These are phyloP conservation scores for Dryobates pubescens DNA, from an alignment of 2,797 vertebrate genomes.

Conservation along the genomic window DNA sequence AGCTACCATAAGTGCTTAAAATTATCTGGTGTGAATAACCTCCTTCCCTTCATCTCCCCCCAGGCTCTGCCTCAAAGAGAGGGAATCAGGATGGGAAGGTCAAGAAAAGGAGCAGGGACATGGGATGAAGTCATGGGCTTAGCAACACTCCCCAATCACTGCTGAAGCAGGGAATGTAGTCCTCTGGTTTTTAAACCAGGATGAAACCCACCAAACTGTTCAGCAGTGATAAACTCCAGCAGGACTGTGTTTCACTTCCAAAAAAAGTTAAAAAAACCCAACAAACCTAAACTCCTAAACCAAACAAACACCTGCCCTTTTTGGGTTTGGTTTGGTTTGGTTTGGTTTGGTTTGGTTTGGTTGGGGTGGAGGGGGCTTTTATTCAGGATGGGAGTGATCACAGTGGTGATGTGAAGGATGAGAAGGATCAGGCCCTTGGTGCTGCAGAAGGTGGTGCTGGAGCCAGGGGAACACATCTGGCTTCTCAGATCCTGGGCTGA, in stretches of 20 bases:
- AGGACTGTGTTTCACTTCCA: not conserved
- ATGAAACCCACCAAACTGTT: not conserved
- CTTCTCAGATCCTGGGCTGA: not conserved
- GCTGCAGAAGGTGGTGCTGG: not conserved
- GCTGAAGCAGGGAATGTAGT: not conserved
- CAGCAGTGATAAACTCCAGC: not conserved
- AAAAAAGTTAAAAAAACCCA: not conserved
- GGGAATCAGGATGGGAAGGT: not conserved
- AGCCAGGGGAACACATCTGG: not conserved
- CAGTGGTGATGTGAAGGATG: not conserved
- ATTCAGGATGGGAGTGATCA: not conserved
- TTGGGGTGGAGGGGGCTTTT: fast-evolving
- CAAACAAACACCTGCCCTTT: fast-evolving
- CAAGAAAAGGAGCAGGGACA: not conserved
- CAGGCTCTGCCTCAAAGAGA: not conserved
- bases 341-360: not conserved
- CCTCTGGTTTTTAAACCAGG: not conserved
- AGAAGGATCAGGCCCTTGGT: not conserved
- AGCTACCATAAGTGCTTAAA: not conserved
- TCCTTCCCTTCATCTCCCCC: not conserved
- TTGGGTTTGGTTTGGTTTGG: too few relatives aligned
- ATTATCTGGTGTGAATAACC: not conserved
- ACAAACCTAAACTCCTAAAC: too few relatives aligned
- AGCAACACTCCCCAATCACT: fast-evolving
- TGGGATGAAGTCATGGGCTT: not conserved